Percentiles rank a stretch among this genome's conserved stretches.
phyloP scores from a whole-genome alignment of 2,797 vertebrate genomes.

The Neostethus bicornis region DNA sequence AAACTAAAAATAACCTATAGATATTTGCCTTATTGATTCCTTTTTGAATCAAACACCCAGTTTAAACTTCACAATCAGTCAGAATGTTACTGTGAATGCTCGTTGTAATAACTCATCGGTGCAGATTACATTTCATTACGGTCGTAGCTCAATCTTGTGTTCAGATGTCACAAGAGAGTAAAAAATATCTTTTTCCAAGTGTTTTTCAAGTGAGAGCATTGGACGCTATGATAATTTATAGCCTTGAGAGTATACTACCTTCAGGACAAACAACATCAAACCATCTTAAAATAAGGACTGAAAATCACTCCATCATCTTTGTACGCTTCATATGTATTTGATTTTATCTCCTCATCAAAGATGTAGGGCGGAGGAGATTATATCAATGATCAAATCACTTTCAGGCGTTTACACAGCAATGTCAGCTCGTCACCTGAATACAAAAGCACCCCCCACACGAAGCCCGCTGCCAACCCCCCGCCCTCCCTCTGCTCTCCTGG shows the following conservation, averaged over 20 bases:
- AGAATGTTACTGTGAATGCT: slow-evolving; percentile 44
- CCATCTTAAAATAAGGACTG: slow-evolving; percentile 36
- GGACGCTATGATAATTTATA: slow-evolving; percentile 13
- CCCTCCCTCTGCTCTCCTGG: slow-evolving; percentile 25
- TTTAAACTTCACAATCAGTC: slow-evolving; percentile 36
- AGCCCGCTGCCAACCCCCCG: slow-evolving; percentile 20
- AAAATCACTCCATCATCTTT: slow-evolving; percentile 18
- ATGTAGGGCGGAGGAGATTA: slow-evolving; percentile 54
- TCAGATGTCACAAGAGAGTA: slow-evolving; percentile 78
- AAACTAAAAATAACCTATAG: slow-evolving; percentile 22
- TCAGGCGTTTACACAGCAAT: slow-evolving; percentile 64
- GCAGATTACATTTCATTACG: slow-evolving; percentile 28
- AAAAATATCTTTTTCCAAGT: slow-evolving; percentile 83
- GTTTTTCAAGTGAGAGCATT: slow-evolving; percentile 62
- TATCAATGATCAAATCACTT: slow-evolving; percentile 70
- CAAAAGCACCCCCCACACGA: slow-evolving; percentile 39
- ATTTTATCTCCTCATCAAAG: slow-evolving; percentile 65
- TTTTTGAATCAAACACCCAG: slow-evolving; percentile 48
- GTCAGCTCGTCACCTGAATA: slow-evolving; percentile 67
- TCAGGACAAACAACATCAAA: slow-evolving; percentile 28
- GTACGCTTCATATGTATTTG: slow-evolving; percentile 42
- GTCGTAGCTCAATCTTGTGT: slow-evolving; percentile 48
- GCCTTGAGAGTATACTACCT: slow-evolving; percentile 30
- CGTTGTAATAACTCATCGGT: slow-evolving; percentile 36
- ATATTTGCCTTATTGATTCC: slow-evolving; percentile 65